A percentile compares a stretch with the other conserved stretches of the same genome.
Evolutionary conservation across 2,797 vertebrate species (phyloP).

Genomic region (Trachurus trachurus): DNA sequence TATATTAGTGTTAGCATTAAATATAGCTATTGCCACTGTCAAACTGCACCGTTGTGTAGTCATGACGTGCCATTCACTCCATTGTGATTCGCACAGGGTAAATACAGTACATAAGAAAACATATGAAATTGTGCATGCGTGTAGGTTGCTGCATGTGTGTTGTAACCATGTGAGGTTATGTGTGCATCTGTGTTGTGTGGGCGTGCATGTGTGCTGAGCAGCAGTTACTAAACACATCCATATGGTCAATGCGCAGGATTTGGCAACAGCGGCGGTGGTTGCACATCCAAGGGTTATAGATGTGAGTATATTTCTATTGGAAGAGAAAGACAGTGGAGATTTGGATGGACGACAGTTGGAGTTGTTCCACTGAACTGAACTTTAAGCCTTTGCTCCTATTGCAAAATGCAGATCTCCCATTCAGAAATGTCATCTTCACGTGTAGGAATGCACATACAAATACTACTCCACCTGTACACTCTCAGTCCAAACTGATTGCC

Average conservation of each 20-base stretch:
- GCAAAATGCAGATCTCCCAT: slow-evolving; percentile 22
- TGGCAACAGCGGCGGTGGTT: slow-evolving; percentile 60
- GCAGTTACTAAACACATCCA: slow-evolving; percentile 76
- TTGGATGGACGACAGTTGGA: slow-evolving; percentile 33
- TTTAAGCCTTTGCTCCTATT: slow-evolving; percentile 70
- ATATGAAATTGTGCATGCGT: slow-evolving; percentile 18
- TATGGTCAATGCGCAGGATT: slow-evolving; percentile 59
- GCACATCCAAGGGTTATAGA: slow-evolving; percentile 38
- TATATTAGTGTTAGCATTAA: not conserved
- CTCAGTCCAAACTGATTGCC: not conserved
- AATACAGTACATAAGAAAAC: not conserved
- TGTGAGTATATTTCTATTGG: slow-evolving; percentile 38
- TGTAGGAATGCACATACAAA: slow-evolving; percentile 39
- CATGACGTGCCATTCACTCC: not conserved
- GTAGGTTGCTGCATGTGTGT: not conserved
- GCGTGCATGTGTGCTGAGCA: slow-evolving; percentile 45
- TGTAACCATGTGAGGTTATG: slow-evolving; percentile 20
- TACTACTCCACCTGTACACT: slow-evolving; percentile 7
- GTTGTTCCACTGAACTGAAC: slow-evolving; percentile 55
- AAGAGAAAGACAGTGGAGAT: slow-evolving; percentile 22
- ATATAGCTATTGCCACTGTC: not conserved
- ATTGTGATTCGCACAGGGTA: not conserved
- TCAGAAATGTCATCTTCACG: slow-evolving; percentile 20
- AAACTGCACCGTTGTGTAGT: not conserved
- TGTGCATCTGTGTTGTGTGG: slow-evolving; percentile 49